Base-by-base conservation (phyloP, 1,140 invertebrate genomes). In the Oryzaephilus surinamensis region DNA sequence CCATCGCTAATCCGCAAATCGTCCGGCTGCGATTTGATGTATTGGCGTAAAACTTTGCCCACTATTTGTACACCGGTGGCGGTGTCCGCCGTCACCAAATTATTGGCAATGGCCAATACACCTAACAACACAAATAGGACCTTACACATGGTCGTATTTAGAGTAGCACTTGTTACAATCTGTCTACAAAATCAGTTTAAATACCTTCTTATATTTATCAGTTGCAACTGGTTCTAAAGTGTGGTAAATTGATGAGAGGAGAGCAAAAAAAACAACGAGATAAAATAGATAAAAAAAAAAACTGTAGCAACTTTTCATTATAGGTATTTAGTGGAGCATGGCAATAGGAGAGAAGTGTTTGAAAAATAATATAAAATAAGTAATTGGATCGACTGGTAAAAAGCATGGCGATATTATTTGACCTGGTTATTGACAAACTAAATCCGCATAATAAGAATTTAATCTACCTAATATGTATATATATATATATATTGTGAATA, bases 1-100 rank as follows among this genome's bases (percentile, higher is more conserved):
- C 77, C 79, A 11, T 78, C 72, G 8, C 70, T 60, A 5, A 81
- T 55, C 41, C 72, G 67, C 15, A 79, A 52, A 40, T 64, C 63
- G 0, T 60, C 52, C 6, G 57, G 50, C 39, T 58, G 57, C 11
- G 48, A 34, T 23, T 56, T 52, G 28, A 61, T 38, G 21, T 51
- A 61, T 35, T 62, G 58, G 32, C 55, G 48, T 18, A 60, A 43
- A 6, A 61, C 32, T 43, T 60, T 60, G 33, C 53, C 46, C 5
- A 61, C 30, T 5, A 60, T 54, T 24, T 58, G 50, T 19, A 55
- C 29, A 15, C 58, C 60, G 31, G 2, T 43, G 28, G 11, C 48
- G 45, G 36, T 30, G 23, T 58, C 55, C n/a, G 43, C 42, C 26
- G 35, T 36, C 6, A 45, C 30, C 10, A 29, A 26, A n/a, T 45